Evolutionary conservation across 2,113 vertebrate genomes (phyloP).

Genomic region (Macaca fascicularis): DNA sequence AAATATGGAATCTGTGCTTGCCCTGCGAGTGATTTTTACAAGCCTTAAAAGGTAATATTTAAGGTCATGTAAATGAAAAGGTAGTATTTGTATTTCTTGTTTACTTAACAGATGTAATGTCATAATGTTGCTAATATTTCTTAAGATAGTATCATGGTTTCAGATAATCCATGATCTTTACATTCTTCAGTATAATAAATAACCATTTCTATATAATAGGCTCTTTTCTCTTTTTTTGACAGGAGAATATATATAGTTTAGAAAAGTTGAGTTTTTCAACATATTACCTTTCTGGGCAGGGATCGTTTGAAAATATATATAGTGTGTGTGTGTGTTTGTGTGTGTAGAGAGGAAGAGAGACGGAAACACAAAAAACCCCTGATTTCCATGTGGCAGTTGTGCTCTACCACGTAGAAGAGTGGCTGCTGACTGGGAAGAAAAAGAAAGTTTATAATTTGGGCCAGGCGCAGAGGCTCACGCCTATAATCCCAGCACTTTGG

Average conservation of each 20-base stretch:
- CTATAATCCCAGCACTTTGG: no score
- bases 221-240: neutral
- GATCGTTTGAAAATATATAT: no score
- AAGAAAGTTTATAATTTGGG: neutral
- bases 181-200: neutral
- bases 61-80: neutral
- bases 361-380: neutral
- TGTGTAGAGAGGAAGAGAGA: neutral
- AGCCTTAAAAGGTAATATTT: neutral
- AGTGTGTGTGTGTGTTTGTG: no score
- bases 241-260: neutral
- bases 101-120: neutral
- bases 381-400: neutral
- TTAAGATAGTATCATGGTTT: neutral
- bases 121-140: neutral
- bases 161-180: neutral
- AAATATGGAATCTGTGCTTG: neutral
- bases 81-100: conserved; percentile 27
- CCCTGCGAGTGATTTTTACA: neutral
- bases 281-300: no score
- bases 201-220: neutral
- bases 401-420: neutral
- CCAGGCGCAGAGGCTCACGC: no score
- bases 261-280: neutral
- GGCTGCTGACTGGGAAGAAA: neutral